A percentile compares a stretch with the other conserved stretches of the same genome.
These are phyloP conservation scores for Macrotis lagotis DNA, from an alignment of 2,113 vertebrate species.

Conservation along the genomic window DNA sequence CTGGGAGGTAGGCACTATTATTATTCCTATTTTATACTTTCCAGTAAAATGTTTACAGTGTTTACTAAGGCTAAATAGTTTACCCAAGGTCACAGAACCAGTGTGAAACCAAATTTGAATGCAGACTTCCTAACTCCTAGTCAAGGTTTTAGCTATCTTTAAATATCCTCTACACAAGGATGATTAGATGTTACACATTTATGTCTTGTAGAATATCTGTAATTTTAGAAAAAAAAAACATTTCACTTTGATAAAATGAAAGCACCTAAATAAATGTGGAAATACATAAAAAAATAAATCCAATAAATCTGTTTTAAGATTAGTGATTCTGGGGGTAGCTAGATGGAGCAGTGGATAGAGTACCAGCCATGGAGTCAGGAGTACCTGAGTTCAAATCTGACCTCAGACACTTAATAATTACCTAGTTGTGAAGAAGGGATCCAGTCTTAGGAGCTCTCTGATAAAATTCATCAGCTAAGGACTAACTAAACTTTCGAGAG, in stretches of 20 bases:
- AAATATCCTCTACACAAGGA: not conserved
- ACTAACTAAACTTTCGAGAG: too few relatives aligned
- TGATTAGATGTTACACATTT: not conserved
- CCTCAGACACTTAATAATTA: too few relatives aligned
- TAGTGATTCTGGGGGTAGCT: too few relatives aligned
- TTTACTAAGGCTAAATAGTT: not conserved
- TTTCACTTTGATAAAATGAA: not conserved
- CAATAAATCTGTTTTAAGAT: not conserved
- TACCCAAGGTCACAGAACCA: not conserved
- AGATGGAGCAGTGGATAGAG: too few relatives aligned
- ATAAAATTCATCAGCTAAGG: too few relatives aligned
- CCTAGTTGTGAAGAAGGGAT: too few relatives aligned
- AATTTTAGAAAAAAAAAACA: not conserved
- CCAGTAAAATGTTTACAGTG: not conserved
- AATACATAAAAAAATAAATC: not conserved
- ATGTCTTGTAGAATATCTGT: not conserved
- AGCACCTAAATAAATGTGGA: not conserved
- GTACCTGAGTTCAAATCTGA: too few relatives aligned
- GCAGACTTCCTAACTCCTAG: not conserved
- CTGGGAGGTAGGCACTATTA: not conserved
- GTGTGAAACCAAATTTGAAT: not conserved
- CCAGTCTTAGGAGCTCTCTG: too few relatives aligned
- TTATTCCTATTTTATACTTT: not conserved
- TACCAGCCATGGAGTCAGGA: too few relatives aligned
- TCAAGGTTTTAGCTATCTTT: not conserved